Evolutionary conservation across 2,113 vertebrate species (phyloP), one percentile per base, ranked within the genome.

Genomic region (Paramormyrops kingsleyae): DNA sequence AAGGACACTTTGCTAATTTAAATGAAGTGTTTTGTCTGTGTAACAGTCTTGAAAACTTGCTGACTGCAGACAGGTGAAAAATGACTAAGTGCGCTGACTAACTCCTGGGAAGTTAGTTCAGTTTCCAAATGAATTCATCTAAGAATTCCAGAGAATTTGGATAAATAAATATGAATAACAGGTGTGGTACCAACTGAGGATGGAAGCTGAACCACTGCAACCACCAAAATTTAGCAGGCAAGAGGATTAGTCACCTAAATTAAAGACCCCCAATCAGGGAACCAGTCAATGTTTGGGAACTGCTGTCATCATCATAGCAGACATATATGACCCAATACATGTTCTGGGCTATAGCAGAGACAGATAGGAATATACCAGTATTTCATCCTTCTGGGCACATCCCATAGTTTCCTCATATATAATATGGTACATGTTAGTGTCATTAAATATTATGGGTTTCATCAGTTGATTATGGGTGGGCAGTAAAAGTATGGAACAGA

Each of bases 391-490:
- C 27, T 77, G 15, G 15, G 70, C 70, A 77, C 35, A 88, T 88
- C 87, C 83, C 89, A 90, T 91, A 89, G 88, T 90, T 90, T 66
- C 46, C 9, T 6, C 70, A 44, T 87, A 44, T 44, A 80, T 89
- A 52, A 86, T 53, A 47, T 70, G 87, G 42, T 80, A 89, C 24
- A 86, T 66, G 52, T 52, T 88, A 91, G 66, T 66, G 59, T 87
- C 89, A 83, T 44, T 88, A 77, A 27, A 74, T 42, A 46, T 52
- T 91, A 88, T 83, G 88, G 88, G 80, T 90, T 27, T 70, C 88
- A 90, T 91, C 59, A 87, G 80, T 86, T 88, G 87, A 92, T 90
- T 91, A 90, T 84, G 49, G 39, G 87, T 52, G 56, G 56, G 50
- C 47, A n/a, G 15, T 35, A 46, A 70, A 35, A 19, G 31, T 52